Evolutionary conservation across 2,888 invertebrate genomes (phyloP).

Genomic region (Tridacna crocea): DNA sequence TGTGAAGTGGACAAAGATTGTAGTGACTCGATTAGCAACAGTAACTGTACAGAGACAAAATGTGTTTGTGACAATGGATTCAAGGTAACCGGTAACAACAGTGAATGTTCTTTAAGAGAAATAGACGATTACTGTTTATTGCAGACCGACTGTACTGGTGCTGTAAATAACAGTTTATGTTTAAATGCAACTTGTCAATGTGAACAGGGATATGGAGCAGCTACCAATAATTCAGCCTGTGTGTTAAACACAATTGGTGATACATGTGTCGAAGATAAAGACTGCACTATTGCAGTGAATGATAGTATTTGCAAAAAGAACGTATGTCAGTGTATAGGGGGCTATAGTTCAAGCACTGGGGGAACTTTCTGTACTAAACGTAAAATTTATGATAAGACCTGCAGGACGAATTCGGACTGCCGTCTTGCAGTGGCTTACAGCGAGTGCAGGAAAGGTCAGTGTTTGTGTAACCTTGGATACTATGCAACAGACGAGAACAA

Average conservation of each 20-base stretch:
- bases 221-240: slow-evolving; percentile 28
- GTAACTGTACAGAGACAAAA: slow-evolving; percentile 35
- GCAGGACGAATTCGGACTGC: slow-evolving; percentile 58
- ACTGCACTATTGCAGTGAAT: slow-evolving; percentile 48
- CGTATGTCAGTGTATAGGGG: slow-evolving; percentile 40
- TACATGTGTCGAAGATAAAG: slow-evolving; percentile 38
- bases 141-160: slow-evolving; percentile 41
- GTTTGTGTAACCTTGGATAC: slow-evolving; percentile 62
- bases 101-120: slow-evolving; percentile 31
- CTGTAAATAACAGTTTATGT: slow-evolving; percentile 50
- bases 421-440: slow-evolving; percentile 61
- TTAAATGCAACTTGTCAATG: slow-evolving; percentile 44
- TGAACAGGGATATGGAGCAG: slow-evolving; percentile 43
- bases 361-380: slow-evolving; percentile 37
- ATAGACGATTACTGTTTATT: slow-evolving; percentile 43
- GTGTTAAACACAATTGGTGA: slow-evolving; percentile 47
- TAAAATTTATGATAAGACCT: slow-evolving; percentile 61
- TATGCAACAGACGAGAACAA: slow-evolving; percentile 44
- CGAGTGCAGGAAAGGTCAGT: slow-evolving; percentile 53
- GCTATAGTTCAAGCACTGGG: slow-evolving; percentile 36
- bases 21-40: slow-evolving; percentile 50
- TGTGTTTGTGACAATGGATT: slow-evolving; percentile 55
- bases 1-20: slow-evolving; percentile 59
- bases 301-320: slow-evolving; percentile 42
- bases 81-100: slow-evolving; percentile 17